These are phyloP conservation scores for Pterocles gutturalis DNA, from an alignment of 2,113 vertebrate species.

Conservation along the genomic window DNA sequence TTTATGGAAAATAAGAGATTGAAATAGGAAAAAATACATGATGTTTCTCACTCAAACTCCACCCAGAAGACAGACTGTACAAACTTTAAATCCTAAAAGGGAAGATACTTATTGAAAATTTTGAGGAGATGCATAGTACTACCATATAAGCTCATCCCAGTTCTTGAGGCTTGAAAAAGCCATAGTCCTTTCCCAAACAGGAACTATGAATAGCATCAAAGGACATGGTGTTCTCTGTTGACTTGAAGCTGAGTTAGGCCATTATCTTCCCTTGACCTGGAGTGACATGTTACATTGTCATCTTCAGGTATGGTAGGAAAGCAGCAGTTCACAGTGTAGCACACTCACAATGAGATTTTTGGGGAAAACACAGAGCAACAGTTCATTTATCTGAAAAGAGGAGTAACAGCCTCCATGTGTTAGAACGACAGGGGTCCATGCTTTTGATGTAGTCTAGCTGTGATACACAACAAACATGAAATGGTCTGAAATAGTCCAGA, in stretches of 20 bases:
- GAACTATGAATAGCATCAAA: background rate
- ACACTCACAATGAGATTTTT: background rate
- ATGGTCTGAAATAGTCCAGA: background rate
- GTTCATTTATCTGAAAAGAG: background rate
- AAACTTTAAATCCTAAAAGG: background rate
- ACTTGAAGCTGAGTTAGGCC: background rate
- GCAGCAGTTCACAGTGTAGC: background rate
- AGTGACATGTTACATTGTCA: background rate
- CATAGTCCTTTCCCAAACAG: background rate
- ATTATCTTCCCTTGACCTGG: background rate
- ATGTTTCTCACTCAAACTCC: background rate
- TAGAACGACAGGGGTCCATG: rapidly evolving
- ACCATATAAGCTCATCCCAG: background rate
- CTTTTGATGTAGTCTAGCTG: background rate
- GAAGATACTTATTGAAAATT: background rate
- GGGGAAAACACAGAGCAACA: background rate
- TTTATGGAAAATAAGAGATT: background rate
- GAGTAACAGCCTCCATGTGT: background rate
- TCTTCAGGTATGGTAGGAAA: background rate
- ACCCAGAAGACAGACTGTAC: background rate
- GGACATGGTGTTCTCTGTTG: rapidly evolving
- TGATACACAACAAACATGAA: background rate
- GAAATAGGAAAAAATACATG: background rate
- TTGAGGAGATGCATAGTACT: background rate
- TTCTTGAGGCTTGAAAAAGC: background rate